Base-by-base conservation (phyloP, 2,113 vertebrate genomes). In the Hemicordylus capensis region DNA sequence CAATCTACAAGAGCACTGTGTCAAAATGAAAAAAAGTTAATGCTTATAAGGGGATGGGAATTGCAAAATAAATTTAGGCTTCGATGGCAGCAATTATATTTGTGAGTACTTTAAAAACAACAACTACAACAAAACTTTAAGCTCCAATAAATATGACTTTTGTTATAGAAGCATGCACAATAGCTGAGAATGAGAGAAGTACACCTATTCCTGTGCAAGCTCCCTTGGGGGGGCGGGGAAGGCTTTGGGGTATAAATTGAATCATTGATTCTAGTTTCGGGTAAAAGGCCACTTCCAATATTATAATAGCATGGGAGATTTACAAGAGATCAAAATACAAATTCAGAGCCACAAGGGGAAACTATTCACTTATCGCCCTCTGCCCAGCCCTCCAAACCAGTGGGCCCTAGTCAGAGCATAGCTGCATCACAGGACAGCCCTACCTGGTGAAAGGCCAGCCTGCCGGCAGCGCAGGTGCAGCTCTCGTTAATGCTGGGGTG, bases 1-100 rank as follows among this genome's bases (percentile, higher is more conserved):
- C 75, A 86, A 89, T 92, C 89, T 91, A 89, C 89, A 78, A 75
- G 84, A 79, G 80, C 3, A 37, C 10, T 51, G 58, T 59, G 26
- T 89, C 73, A 91, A 87, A 94, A 90, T 78, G 51, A 28, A 59
- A n/a, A 75, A 88, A 90, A 85, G 78, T 81, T 83, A 85, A 76
- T 4, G 14, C 81, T 88, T 90, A 86, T 64, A 84, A 90, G 44
- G 61, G 56, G 85, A 17, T 48, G 51, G 86, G 85, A 12, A 70
- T 74, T 64, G 34, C 66, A 90, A 74, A 44, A 83, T 87, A 85
- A 83, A 83, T n/a, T 77, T 56, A 42, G 20, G 9, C 17, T 81
- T 87, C 24, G 51, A 77, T 85, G 77, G 37, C 46, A 61, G 14
- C 81, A 90, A 81, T 81, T 15, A 64, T 67, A 72, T 70, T 77